Conservation (phyloP, 1,140 invertebrate genomes). For the Archegozetes longisetosus region DNA sequence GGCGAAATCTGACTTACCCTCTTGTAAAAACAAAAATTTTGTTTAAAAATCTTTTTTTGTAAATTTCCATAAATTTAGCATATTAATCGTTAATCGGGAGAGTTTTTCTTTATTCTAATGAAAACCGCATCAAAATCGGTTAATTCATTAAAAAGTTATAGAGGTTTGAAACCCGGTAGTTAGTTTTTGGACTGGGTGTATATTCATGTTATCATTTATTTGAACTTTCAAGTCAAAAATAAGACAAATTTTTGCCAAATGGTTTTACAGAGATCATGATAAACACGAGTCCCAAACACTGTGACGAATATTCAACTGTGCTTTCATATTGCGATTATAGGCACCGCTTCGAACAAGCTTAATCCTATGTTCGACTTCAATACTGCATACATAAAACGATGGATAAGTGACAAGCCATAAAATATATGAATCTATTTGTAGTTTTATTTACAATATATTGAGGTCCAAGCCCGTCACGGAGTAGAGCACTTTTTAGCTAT, state of each 20-base stretch:
- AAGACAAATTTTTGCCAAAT: slow-evolving; percentile 28
- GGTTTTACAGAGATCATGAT: slow-evolving; percentile 35
- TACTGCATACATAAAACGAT: slow-evolving; percentile 28
- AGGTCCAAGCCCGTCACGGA: slow-evolving; percentile 32
- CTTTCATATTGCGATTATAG: slow-evolving; percentile 29
- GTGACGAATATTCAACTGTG: slow-evolving; percentile 48
- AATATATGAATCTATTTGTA: slow-evolving; percentile 32
- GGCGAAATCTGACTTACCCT: too few relatives aligned
- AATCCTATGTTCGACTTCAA: slow-evolving; percentile 29
- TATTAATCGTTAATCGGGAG: too few relatives aligned
- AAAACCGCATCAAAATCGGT: too few relatives aligned
- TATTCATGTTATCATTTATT: slow-evolving; percentile 31
- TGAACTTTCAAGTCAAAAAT: slow-evolving; percentile 37
- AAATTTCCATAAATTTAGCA: too few relatives aligned
- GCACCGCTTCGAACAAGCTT: slow-evolving; percentile 29
- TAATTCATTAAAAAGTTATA: too few relatives aligned
- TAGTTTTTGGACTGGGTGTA: slow-evolving; percentile 27
- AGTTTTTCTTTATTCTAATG: too few relatives aligned
- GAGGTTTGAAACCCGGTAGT: too few relatives aligned
- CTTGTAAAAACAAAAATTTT: too few relatives aligned
- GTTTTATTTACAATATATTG: slow-evolving; percentile 30
- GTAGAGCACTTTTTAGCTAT: slow-evolving; percentile 31
- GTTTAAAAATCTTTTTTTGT: too few relatives aligned
- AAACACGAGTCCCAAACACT: slow-evolving; percentile 58
- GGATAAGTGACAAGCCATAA: slow-evolving; percentile 34